Evolutionary conservation across 2,888 invertebrate species (phyloP).

Genomic region (Torymus aiolomorphi): DNA sequence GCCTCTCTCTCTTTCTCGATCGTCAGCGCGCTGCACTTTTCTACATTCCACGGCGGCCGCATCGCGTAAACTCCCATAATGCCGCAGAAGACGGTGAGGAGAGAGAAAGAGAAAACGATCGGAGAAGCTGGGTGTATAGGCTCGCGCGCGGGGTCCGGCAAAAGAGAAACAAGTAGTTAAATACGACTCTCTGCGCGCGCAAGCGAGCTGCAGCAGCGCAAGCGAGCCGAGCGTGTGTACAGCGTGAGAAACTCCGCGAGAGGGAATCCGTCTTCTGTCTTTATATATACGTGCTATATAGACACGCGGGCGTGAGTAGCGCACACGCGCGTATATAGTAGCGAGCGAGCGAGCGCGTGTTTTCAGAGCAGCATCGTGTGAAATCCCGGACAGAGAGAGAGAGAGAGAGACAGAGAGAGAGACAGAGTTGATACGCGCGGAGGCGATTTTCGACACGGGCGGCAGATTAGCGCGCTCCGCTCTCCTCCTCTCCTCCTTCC

Average conservation of each 20-base stretch:
- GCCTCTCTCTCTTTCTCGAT: constrained; percentile 22
- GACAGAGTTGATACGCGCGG: constrained; percentile 8
- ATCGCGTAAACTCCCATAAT: constrained; percentile 31
- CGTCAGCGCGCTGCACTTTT: constrained; percentile 43
- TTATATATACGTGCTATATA: constrained; percentile 1
- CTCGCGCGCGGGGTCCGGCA: constrained; percentile 34
- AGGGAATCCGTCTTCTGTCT: constrained; percentile 13
- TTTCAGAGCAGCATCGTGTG: constrained; percentile 47
- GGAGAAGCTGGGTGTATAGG: background rate
- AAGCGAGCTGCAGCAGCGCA: background rate
- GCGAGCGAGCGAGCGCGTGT: constrained; percentile 3
- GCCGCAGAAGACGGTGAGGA: background rate
- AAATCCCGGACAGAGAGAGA: constrained; percentile 10
- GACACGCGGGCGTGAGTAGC: background rate
- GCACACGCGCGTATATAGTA: background rate
- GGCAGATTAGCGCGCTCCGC: constrained; percentile 35
- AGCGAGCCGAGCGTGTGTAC: constrained; percentile 17
- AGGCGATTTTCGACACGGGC: constrained; percentile 28
- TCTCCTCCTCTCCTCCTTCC: background rate
- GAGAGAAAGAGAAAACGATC: constrained; percentile 8
- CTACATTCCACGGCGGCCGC: constrained; percentile 45
- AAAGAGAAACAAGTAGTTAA: constrained; percentile 57
- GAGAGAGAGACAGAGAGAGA: background rate
- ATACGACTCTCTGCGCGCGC: constrained; percentile 44
- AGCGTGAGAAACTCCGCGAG: constrained; percentile 45